A percentile compares a stretch with the other conserved stretches of the same genome.
phyloP scores from a whole-genome alignment of 2,113 vertebrate genomes.

The Notarius quadriscutis region DNA sequence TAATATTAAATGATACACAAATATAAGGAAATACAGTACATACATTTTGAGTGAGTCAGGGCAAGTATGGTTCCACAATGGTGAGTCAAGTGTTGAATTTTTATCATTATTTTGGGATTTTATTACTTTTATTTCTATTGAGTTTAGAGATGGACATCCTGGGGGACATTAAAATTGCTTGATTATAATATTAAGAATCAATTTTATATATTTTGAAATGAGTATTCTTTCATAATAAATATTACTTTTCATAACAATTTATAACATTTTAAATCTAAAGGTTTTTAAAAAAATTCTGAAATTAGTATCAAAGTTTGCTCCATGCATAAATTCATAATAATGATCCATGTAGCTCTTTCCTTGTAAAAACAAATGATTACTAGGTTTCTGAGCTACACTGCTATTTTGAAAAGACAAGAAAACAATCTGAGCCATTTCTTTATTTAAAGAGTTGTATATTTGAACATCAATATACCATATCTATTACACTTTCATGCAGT shows the following conservation, averaged over 20 bases:
- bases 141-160: not conserved
- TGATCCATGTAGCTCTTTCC: not conserved
- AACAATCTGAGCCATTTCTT: slow-evolving; percentile 63
- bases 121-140: not conserved
- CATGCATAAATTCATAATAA: not conserved
- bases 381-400: not conserved
- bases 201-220: not conserved
- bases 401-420: not conserved
- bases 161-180: not conserved
- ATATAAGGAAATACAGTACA: not conserved
- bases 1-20: not conserved
- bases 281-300: not conserved
- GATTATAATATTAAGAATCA: no score
- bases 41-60: not conserved
- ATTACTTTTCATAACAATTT: not conserved
- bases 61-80: no score
- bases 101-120: no score
- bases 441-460: slow-evolving; percentile 70
- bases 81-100: no score
- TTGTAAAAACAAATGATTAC: not conserved
- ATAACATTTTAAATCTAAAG: not conserved
- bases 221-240: not conserved
- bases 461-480: slow-evolving; percentile 69
- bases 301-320: not conserved
- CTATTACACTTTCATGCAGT: slow-evolving; percentile 72